Base-by-base conservation (phyloP, 2,113 vertebrate genomes). In the Struthidea cinerea region DNA sequence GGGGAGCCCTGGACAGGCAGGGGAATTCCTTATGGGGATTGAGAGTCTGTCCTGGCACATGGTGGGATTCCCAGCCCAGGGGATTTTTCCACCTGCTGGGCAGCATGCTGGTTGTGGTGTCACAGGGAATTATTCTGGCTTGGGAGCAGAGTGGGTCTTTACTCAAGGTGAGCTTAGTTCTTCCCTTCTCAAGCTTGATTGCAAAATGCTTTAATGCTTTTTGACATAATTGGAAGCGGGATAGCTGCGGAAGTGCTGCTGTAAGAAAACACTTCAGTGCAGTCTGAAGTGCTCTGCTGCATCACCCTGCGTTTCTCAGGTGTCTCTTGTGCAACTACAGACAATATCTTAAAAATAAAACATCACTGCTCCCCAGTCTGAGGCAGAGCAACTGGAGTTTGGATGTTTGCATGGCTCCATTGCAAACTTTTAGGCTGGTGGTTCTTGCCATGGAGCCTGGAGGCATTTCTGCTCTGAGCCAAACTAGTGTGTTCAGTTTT, bases 201-300 rank as follows among this genome's bases (percentile, higher is more conserved):
- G 85, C 90, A 88, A 90, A 88, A 95, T 77, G 59, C 42, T 89
- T 96, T 94, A 87, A 95, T 76, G 59, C 42, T 89, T 96, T 94
- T 93, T 85, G 67, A 77, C 75, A 39, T 37, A 81, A 95, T 68
- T 81, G 85, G 90, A 70, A 81, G 82, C 2, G 4, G 71, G 81
- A 67, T 8, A 30, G 90, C 82, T 80, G 10, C 22, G 7, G 88
- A 95, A 93, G 92, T 86, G 56, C 35, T 80, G 91, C 90, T 74
- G 67, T 15, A 67, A 47, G 90, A 67, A 86, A 77, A 84, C 88
- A 88, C 95, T 95, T 91, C 59, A 91, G 67, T 7, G 1, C 17
- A 3, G 52, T 67, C 70, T 94, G 87, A 93, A 96, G 92, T 75
- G 90, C 64, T 75, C 47, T 94, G 55, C 61, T 76, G 42, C 82